These are phyloP conservation scores for Drosophila emarginata DNA, from an alignment of 2,888 invertebrate species.

Conservation along the genomic window DNA sequence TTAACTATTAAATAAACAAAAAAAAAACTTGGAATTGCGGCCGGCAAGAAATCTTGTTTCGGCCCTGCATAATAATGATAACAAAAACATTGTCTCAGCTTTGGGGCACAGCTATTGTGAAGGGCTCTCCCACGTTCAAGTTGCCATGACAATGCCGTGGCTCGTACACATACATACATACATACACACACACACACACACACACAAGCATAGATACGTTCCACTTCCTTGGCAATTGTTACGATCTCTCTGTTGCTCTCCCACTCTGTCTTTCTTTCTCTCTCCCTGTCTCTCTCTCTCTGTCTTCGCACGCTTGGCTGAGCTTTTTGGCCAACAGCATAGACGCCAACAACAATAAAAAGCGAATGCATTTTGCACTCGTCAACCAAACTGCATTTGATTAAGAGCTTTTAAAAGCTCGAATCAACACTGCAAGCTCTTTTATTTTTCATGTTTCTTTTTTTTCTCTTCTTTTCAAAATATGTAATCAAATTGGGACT, in stretches of 20 bases:
- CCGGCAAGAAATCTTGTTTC: background rate
- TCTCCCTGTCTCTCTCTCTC: conserved; percentile 26
- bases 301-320: conserved; percentile 56
- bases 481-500: too few species aligned
- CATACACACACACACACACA: conserved; percentile 8
- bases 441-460: background rate
- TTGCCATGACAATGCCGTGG: conserved; percentile 52
- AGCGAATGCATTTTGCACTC: conserved; percentile 59
- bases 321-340: conserved; percentile 65
- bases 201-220: conserved; percentile 39
- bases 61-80: background rate
- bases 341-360: conserved; percentile 43
- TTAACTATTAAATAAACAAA: too few species aligned
- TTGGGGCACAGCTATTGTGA: conserved; percentile 32
- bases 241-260: conserved; percentile 19
- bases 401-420: background rate
- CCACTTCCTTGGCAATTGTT: conserved; percentile 63
- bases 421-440: background rate
- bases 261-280: background rate
- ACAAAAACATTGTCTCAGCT: conserved; percentile 49
- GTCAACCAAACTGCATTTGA: conserved; percentile 11
- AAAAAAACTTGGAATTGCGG: background rate
- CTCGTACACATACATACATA: conserved; percentile 20
- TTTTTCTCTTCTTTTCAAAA: too few species aligned
- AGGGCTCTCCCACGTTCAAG: conserved; percentile 74